Evolutionary conservation across 2,797 vertebrate genomes (phyloP), one percentile per base, ranked within the genome.

Genomic region (Anas bernieri): DNA sequence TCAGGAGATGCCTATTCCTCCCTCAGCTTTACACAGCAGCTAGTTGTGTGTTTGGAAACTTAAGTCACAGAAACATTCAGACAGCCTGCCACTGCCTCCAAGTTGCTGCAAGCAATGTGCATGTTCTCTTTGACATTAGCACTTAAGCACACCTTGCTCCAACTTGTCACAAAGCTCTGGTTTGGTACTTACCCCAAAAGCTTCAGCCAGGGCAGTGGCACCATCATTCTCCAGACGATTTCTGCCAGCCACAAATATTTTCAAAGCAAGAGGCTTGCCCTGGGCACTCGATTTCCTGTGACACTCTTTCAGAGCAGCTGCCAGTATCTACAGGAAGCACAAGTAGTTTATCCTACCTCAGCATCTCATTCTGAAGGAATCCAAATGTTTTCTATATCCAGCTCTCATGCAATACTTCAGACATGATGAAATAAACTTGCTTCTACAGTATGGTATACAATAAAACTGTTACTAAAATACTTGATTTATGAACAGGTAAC

Each of bases 221-320:
- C 99, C 99, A 12, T 99, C 99, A 5, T 99, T 99, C 96, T 99
- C 99, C 92, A 99, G 97, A 9, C 99, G 98, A 95, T 99, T 99
- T 90, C 99, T 98, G 90, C 99, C 99, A 21, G 99, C 99, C 75
- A 99, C 98, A 86, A 99, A 99, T 74, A 99, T 96, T 96, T 98
- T 99, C 95, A 99, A 98, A 83, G 98, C 97, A 88, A 99, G 97
- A 5, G 99, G 98, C 67, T 98, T 70, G 35, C 98, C 98, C 12
- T 97, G 94, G 35, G 97, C 96, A 39, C 97, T 98, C 61, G 99
- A 99, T 45, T 98, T 98, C 80, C 97, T 98, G 89, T 99, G 97
- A 96, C 99, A 99, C 56, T 98, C 98, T 3, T 90, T 99, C 97
- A 99, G 97, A 21, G 99, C 98, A 0, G 98, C 97, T 18, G 99